These are phyloP conservation scores for Chaetogeoica ovagalla DNA, from an alignment of 2,888 invertebrate genomes.

Conservation along the genomic window DNA sequence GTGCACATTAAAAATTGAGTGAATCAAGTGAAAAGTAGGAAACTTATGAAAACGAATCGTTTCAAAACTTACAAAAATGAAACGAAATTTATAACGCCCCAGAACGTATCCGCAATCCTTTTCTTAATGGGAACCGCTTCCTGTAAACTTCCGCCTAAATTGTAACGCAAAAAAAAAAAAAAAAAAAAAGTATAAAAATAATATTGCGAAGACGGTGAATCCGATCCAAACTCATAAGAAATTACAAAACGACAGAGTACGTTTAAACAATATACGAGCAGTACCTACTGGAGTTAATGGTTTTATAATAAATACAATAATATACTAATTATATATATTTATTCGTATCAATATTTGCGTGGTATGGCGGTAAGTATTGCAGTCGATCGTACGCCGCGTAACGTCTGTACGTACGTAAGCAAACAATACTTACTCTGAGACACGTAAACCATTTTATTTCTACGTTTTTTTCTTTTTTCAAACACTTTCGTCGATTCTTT, in stretches of 20 bases:
- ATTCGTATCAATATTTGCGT: too few relatives aligned
- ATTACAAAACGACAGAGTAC: too few relatives aligned
- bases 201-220: not conserved
- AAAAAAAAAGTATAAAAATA: not conserved
- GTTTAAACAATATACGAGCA: too few relatives aligned
- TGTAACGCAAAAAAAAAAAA: too few relatives aligned
- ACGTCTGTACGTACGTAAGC: too few relatives aligned
- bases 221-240: not conserved
- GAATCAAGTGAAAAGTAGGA: not conserved
- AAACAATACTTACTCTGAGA: slow-evolving; percentile 18
- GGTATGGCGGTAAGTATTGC: too few relatives aligned
- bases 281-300: too few relatives aligned
- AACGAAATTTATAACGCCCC: slow-evolving; percentile 44
- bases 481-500: not conserved
- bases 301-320: too few relatives aligned
- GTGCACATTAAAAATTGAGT: too few relatives aligned
- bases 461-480: not conserved
- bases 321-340: too few relatives aligned
- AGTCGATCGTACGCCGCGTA: too few relatives aligned
- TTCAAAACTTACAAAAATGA: slow-evolving; percentile 40
- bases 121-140: slow-evolving; percentile 33
- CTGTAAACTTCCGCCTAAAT: slow-evolving; percentile 38
- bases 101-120: slow-evolving; percentile 36
- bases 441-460: slow-evolving; percentile 38
- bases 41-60: not conserved